phyloP scores from a whole-genome alignment of 2,888 invertebrate species.

The Syrphus vitripennis region DNA sequence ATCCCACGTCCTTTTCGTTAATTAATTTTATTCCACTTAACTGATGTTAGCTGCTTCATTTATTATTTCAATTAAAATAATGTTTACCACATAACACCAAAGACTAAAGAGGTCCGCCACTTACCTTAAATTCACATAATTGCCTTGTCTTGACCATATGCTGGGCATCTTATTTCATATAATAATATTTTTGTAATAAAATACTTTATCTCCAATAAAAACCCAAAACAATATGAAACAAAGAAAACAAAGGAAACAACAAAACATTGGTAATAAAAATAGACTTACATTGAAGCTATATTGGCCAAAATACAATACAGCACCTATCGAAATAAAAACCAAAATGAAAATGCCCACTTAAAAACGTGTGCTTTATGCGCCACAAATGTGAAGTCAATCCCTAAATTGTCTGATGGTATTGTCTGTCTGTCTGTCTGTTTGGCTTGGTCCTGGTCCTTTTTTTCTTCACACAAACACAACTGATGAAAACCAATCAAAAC shows the following conservation, averaged over 20 bases:
- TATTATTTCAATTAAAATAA: background rate
- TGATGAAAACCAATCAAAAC: conserved; percentile 67
- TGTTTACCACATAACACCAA: background rate
- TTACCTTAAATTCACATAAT: background rate
- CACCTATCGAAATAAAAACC: background rate
- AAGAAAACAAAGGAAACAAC: too few species aligned
- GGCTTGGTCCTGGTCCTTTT: too few species aligned
- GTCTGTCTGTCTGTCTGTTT: background rate
- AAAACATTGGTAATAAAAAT: background rate
- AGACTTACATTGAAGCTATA: background rate
- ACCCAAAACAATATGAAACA: too few species aligned
- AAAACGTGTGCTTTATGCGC: conserved; percentile 17
- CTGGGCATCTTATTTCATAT: background rate
- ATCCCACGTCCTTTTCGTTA: background rate
- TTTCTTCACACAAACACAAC: background rate
- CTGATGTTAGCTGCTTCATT: background rate
- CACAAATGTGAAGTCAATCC: conserved; percentile 43
- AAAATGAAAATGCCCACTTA: conserved; percentile 35
- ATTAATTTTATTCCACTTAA: background rate
- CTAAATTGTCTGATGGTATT: background rate
- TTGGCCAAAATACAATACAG: conserved; percentile 11
- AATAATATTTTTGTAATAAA: background rate
- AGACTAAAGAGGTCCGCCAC: background rate
- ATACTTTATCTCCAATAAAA: background rate
- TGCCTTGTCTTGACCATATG: background rate